These are phyloP conservation scores for Hemicordylus capensis DNA, from an alignment of 2,113 vertebrate genomes.

Conservation along the genomic window DNA sequence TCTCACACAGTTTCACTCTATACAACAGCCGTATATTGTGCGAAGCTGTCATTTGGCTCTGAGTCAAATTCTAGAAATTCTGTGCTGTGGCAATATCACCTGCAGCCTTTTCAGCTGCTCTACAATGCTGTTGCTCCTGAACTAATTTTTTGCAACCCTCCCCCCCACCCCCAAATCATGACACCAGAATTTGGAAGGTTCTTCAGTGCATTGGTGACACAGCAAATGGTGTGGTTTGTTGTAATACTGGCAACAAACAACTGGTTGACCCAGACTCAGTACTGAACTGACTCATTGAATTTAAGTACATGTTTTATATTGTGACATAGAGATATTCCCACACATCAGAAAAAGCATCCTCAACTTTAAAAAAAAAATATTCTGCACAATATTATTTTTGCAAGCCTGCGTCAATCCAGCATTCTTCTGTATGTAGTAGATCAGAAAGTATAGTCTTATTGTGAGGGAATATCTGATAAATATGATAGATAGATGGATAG, in stretches of 20 bases:
- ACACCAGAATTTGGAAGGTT: constrained; percentile 17
- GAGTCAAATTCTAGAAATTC: not conserved
- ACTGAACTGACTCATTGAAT: constrained; percentile 27
- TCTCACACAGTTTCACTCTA: not conserved
- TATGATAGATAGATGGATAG: no score
- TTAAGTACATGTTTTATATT: not conserved
- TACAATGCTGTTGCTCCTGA: not conserved
- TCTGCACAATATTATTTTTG: not conserved
- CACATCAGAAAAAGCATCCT: no score
- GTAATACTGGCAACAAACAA: constrained; percentile 10
- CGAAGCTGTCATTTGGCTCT: not conserved
- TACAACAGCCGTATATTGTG: not conserved
- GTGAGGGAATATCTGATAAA: no score
- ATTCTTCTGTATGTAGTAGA: no score
- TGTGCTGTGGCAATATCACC: not conserved
- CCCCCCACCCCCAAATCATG: not conserved
- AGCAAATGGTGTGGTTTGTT: not conserved
- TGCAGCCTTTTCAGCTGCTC: not conserved
- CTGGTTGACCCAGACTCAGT: constrained; percentile 54
- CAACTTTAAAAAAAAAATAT: constrained; percentile 26
- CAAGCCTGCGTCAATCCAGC: not conserved
- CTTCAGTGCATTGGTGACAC: constrained; percentile 1
- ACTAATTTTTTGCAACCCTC: not conserved
- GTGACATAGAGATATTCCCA: no score
- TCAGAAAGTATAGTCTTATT: no score